phyloP scores from a whole-genome alignment of 2,797 vertebrate genomes.

The Cyclura pinguis region DNA sequence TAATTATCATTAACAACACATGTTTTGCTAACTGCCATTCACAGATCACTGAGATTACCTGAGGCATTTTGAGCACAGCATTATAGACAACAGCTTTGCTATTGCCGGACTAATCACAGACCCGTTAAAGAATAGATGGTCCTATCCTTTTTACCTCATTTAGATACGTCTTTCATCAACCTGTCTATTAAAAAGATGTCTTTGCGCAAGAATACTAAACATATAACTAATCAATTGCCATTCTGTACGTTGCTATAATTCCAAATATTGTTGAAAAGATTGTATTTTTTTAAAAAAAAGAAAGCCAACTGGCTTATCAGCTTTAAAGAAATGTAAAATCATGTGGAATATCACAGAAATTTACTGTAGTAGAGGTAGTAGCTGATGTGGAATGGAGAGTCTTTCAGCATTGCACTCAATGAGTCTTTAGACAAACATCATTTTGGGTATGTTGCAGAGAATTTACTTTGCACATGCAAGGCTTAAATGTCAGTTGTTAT shows the following conservation, averaged over 20 bases:
- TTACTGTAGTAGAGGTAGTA: background rate
- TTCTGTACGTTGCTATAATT: background rate
- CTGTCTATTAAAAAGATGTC: background rate
- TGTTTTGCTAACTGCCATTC: background rate
- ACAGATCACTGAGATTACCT: background rate
- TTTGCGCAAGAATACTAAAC: background rate
- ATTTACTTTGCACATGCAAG: background rate
- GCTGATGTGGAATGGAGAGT: background rate
- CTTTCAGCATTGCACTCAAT: background rate
- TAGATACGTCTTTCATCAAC: background rate
- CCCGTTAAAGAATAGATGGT: background rate
- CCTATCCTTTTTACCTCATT: background rate
- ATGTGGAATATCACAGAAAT: background rate
- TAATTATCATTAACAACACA: background rate
- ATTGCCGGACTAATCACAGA: background rate
- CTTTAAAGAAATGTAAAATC: background rate
- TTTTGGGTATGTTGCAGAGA: background rate
- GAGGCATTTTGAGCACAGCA: background rate
- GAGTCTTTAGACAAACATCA: background rate
- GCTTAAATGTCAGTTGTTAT: background rate
- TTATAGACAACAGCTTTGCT: background rate
- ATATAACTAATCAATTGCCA: background rate
- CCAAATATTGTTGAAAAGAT: constrained; percentile 16
- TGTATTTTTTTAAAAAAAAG: background rate
- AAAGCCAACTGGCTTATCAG: background rate